Base-by-base conservation (phyloP, 2,797 vertebrate genomes). In the Chelon auratus region DNA sequence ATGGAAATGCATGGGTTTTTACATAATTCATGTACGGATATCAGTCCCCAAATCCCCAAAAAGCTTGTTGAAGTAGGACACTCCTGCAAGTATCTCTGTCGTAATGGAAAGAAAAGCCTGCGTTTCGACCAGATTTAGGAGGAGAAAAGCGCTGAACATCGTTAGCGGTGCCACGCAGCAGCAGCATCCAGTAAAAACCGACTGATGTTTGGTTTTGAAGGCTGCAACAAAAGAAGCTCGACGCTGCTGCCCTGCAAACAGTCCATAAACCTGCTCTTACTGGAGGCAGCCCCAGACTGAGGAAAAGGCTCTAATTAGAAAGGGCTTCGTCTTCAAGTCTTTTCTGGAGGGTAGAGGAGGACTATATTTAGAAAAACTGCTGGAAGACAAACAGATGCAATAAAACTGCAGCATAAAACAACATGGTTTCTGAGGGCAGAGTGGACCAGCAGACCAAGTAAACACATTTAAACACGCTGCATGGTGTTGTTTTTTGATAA, bases 221-320 rank as follows among this genome's bases (percentile, higher is more conserved):
- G 68, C 80, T 47, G 59, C 60, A 62, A 24, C 72, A 59, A 54
- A 50, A 14, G 62, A 39, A 59, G 62, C 73, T 68, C 60, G 68
- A 62, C 48, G 13, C 58, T 7, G 52, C 55, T 45, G 63, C 54
- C 66, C 62, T 80, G 75, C 60, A 55, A 68, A 75, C 70, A 57
- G 79, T 88, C 82, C 72, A 74, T 91, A 87, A 90, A 89, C 78
- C 72, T 70, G 72, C 67, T 80, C 72, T 62, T 18, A 74, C 80
- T 86, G 78, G 48, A 87, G 78, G 80, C 84, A 45, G 62, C 70
- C 54, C 82, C 82, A 78, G 77, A 70, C 73, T 64, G 69, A 67
- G 74, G 68, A 86, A 72, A 86, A 85, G 72, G 72, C 82, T 91
- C 74, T 92, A 92, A 92, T 93, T 93, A 93, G 80, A 69, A 70